Conservation (phyloP, 2,888 invertebrate species). For the Tinea pellionella region DNA sequence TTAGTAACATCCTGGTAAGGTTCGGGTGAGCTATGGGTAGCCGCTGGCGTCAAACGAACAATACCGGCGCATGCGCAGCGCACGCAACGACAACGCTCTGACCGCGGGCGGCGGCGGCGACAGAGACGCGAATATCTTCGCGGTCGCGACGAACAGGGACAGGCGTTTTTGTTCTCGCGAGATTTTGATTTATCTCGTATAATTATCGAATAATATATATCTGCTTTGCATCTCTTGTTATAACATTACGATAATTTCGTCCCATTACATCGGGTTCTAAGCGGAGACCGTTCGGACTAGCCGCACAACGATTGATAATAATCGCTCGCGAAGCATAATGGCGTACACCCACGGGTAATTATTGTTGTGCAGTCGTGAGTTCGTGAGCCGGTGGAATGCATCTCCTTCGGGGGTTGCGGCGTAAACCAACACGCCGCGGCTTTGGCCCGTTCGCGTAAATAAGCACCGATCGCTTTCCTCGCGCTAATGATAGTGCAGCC, state of each 20-base stretch:
- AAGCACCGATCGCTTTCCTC: conserved; percentile 58
- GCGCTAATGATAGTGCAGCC: conserved; percentile 55
- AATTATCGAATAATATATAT: conserved; percentile 58
- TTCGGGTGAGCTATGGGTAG: conserved; percentile 53
- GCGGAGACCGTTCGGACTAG: conserved; percentile 65
- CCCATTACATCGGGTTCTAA: conserved; percentile 62
- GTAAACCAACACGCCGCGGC: conserved; percentile 60
- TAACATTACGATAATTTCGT: conserved; percentile 66
- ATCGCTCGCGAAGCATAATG: conserved; percentile 69
- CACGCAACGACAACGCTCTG: conserved; percentile 31
- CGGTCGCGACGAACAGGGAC: conserved; percentile 31
- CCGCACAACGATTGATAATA: conserved; percentile 64
- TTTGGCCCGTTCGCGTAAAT: conserved; percentile 46
- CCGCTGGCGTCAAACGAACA: conserved; percentile 51
- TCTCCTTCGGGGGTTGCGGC: conserved; percentile 69
- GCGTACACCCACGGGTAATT: conserved; percentile 71
- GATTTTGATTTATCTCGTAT: conserved; percentile 63
- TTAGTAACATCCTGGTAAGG: conserved; percentile 62
- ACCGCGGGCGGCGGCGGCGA: conserved; percentile 20
- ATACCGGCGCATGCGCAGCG: conserved; percentile 27
- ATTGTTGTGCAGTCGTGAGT: conserved; percentile 68
- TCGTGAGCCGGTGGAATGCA: conserved; percentile 68
- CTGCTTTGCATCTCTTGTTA: conserved; percentile 68
- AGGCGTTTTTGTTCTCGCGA: conserved; percentile 36
- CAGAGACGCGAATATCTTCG: conserved; percentile 15